phyloP scores from a whole-genome alignment of 1,140 invertebrate species.

The Monochamus saltuarius region DNA sequence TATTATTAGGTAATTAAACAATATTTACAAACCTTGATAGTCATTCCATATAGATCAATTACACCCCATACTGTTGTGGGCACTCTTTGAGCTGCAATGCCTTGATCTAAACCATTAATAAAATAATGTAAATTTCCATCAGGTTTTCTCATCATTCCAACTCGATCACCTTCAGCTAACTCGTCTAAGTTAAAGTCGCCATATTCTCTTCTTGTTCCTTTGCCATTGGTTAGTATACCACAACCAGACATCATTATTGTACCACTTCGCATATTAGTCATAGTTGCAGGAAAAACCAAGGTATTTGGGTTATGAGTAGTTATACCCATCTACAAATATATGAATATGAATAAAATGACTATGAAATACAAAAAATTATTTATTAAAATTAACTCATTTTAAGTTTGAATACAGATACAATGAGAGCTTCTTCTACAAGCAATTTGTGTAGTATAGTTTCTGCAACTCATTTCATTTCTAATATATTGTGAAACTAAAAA shows the following conservation, averaged over 20 bases:
- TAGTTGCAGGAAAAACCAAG: slow-evolving; percentile 91
- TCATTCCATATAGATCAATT: slow-evolving; percentile 95
- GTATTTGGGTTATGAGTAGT: slow-evolving; percentile 89
- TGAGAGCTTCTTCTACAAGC: too few species aligned
- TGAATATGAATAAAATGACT: too few species aligned
- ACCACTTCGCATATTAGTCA: slow-evolving; percentile 95
- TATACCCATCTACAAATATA: slow-evolving; percentile 71
- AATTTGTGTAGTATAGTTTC: too few species aligned
- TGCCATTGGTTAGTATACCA: slow-evolving; percentile 91
- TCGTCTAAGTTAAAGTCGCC: slow-evolving; percentile 94
- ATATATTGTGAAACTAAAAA: too few species aligned
- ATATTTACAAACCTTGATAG: slow-evolving; percentile 71
- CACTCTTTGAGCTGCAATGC: slow-evolving; percentile 79
- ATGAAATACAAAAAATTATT: too few species aligned
- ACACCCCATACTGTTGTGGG: slow-evolving; percentile 84
- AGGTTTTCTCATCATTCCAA: slow-evolving; percentile 80
- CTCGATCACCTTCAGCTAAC: slow-evolving; percentile 84
- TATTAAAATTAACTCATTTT: too few species aligned
- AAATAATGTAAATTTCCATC: slow-evolving; percentile 89
- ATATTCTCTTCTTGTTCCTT: slow-evolving; percentile 89
- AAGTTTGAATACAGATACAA: too few species aligned
- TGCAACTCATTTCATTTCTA: too few species aligned
- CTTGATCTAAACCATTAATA: slow-evolving; percentile 92
- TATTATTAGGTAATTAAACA: too few species aligned
- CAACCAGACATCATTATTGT: slow-evolving; percentile 98